A percentile compares a stretch with the other conserved stretches of the same genome.
Evolutionary conservation across 2,113 vertebrate species (phyloP).

Genomic region (Salvelinus alpinus): DNA sequence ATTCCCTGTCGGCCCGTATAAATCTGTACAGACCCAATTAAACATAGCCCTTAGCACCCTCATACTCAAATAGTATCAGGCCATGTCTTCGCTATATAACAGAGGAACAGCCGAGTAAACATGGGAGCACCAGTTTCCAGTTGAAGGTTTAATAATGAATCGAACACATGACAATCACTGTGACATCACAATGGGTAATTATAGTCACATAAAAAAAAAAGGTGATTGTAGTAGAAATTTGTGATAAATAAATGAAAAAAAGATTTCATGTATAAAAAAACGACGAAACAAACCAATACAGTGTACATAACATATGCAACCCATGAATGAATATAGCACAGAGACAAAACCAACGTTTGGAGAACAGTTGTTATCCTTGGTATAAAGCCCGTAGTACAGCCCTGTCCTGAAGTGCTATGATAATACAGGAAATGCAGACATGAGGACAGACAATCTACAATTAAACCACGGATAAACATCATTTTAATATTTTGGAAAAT

Average conservation of each 20-base stretch:
- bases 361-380: too few species aligned
- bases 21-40: conserved; percentile 72
- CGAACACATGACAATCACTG: not conserved
- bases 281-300: not conserved
- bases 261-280: too few species aligned
- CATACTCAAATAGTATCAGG: conserved; percentile 13
- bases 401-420: not conserved
- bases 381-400: too few species aligned
- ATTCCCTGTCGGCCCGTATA: conserved; percentile 71
- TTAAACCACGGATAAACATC: conserved; percentile 2
- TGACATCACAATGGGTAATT: not conserved
- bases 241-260: too few species aligned
- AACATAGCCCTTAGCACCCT: conserved; percentile 66
- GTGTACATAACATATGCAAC: not conserved
- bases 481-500: conserved; percentile 20
- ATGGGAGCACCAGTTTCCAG: not conserved
- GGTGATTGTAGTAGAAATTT: too few species aligned
- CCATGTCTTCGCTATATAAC: not conserved
- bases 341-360: too few species aligned
- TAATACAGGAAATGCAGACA: conserved; percentile 7
- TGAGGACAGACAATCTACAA: conserved; percentile 27
- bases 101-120: not conserved
- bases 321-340: too few species aligned
- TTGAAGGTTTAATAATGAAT: conserved; percentile 2
- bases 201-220: too few species aligned